Evolutionary conservation across 2,113 vertebrate genomes (phyloP).

Genomic region (Crocuta crocuta): DNA sequence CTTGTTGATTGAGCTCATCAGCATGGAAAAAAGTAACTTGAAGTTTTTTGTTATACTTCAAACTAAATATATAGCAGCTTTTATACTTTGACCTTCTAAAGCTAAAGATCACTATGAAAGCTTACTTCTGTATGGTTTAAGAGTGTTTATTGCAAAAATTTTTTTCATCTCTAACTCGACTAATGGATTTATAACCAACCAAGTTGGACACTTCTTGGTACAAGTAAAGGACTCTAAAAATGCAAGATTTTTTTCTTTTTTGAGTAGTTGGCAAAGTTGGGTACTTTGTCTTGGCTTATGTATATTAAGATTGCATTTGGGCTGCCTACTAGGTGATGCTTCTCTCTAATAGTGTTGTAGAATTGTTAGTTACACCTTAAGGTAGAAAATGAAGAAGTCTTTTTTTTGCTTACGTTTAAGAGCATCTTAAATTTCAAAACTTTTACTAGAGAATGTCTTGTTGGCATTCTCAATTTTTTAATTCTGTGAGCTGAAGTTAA

Average conservation of each 20-base stretch:
- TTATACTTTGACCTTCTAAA: conserved; percentile 22
- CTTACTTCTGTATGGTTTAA: conserved; percentile 12
- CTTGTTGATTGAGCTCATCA: conserved; percentile 31
- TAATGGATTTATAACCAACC: neutral
- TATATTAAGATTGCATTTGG: neutral
- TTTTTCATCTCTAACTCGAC: neutral
- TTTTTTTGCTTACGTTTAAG: neutral
- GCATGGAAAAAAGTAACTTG: neutral
- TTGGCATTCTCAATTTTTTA: conserved; percentile 35
- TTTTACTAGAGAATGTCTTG: conserved; percentile 7
- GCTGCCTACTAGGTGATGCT: neutral
- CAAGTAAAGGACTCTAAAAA: neutral
- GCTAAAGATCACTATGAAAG: neutral
- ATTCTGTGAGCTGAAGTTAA: conserved; percentile 7
- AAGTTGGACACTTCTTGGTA: neutral
- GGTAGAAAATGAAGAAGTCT: neutral
- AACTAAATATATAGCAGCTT: neutral
- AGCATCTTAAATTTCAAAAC: conserved; percentile 51
- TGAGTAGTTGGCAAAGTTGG: neutral
- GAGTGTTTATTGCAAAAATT: neutral
- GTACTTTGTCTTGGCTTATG: conserved; percentile 30
- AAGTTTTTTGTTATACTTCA: neutral
- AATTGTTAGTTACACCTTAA: neutral
- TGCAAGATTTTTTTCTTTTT: neutral
- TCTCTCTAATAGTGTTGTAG: neutral